Percentiles rank a stretch among this genome's conserved stretches.
phyloP scores from a whole-genome alignment of 2,888 invertebrate species.

The Bombylius major region DNA sequence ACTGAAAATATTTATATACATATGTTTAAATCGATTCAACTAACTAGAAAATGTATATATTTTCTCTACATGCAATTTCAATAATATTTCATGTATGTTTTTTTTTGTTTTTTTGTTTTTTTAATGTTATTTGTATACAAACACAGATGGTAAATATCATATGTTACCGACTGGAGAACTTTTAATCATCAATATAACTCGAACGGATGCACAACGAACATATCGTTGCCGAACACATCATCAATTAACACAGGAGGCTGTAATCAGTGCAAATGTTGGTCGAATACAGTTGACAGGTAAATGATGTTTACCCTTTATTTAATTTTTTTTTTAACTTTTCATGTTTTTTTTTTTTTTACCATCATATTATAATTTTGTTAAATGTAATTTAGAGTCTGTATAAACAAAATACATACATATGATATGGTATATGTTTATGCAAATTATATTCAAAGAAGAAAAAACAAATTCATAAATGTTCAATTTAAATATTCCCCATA shows the following conservation, averaged over 20 bases:
- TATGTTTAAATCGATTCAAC: background rate
- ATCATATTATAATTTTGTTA: background rate
- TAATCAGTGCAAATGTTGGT: constrained; percentile 45
- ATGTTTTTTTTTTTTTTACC: too few relatives aligned
- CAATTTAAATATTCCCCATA: too few relatives aligned
- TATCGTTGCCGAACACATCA: constrained; percentile 49
- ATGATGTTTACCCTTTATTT: constrained; percentile 10
- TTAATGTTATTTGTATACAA: constrained; percentile 5
- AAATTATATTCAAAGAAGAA: too few relatives aligned
- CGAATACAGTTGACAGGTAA: constrained; percentile 45
- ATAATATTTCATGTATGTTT: too few relatives aligned
- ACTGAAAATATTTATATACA: too few relatives aligned
- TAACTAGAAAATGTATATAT: background rate
- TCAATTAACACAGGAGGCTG: constrained; percentile 45
- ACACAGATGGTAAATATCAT: constrained; percentile 43
- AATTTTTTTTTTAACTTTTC: background rate
- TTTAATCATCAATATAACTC: constrained; percentile 45
- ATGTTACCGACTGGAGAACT: constrained; percentile 47
- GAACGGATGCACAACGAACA: constrained; percentile 42
- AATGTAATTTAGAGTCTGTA: too few relatives aligned
- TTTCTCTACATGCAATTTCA: too few relatives aligned
- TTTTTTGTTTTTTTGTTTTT: background rate
- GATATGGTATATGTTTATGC: too few relatives aligned
- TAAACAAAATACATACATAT: too few relatives aligned
- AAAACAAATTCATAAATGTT: too few relatives aligned